Percentiles rank a stretch among this genome's conserved stretches.
Conservation (phyloP, 2,888 invertebrate genomes). For the Laothoe populi region DNA sequence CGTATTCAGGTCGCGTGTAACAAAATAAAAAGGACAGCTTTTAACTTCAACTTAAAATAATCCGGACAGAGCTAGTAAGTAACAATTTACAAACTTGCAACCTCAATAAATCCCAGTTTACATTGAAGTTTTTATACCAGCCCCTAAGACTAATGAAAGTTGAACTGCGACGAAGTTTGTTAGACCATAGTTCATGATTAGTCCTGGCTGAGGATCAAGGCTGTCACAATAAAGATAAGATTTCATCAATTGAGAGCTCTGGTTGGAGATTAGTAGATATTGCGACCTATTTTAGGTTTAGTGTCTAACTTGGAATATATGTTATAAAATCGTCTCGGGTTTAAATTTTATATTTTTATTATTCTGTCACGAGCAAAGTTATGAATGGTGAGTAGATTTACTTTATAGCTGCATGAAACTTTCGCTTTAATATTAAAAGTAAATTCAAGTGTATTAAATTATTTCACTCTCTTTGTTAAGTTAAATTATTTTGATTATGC, state of each 20-base stretch:
- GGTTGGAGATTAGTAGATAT: constrained; percentile 37
- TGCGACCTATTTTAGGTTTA: constrained; percentile 35
- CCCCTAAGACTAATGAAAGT: constrained; percentile 54
- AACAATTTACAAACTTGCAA: constrained; percentile 15
- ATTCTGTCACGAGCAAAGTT: neutral
- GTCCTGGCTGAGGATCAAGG: constrained; percentile 47
- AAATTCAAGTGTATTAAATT: neutral
- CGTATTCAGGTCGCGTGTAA: neutral
- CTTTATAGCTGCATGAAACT: neutral
- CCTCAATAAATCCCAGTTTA: constrained; percentile 52
- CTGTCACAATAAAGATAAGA: constrained; percentile 61
- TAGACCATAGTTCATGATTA: constrained; percentile 60
- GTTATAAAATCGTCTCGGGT: constrained; percentile 20
- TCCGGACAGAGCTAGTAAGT: constrained; percentile 8
- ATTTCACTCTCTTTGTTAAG: neutral
- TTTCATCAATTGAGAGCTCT: constrained; percentile 54
- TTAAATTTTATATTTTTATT: constrained; percentile 20
- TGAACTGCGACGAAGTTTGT: constrained; percentile 53
- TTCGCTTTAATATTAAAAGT: neutral
- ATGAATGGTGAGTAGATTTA: neutral
- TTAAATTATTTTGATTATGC: no score
- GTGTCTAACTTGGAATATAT: constrained; percentile 19
- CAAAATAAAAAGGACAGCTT: neutral
- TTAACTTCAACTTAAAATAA: constrained; percentile 21
- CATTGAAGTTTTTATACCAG: constrained; percentile 57